phyloP scores from a whole-genome alignment of 2,888 invertebrate genomes.

The Villa cingulata region DNA sequence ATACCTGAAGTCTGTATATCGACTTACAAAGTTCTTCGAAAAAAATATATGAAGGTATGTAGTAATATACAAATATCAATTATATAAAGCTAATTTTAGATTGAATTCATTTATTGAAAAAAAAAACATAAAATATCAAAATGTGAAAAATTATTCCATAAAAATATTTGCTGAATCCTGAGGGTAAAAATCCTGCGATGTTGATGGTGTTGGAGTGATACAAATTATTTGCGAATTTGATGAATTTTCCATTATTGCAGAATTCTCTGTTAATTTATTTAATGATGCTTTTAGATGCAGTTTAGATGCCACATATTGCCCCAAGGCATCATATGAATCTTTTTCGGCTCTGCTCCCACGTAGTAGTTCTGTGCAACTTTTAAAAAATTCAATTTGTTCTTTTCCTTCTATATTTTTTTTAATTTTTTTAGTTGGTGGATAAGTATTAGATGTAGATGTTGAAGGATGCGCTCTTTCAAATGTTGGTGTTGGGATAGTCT shows the following conservation, averaged over 20 bases:
- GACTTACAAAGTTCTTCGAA: too few species aligned
- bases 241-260: background rate
- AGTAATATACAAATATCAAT: too few species aligned
- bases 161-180: too few species aligned
- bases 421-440: background rate
- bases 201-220: too few species aligned
- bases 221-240: too few species aligned
- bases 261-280: conserved; percentile 2
- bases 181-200: too few species aligned
- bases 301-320: conserved; percentile 1
- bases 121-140: too few species aligned
- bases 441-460: background rate
- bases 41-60: too few species aligned
- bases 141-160: too few species aligned
- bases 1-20: too few species aligned
- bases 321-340: background rate
- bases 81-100: too few species aligned
- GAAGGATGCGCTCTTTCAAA: background rate
- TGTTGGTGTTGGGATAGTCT: background rate
- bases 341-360: background rate
- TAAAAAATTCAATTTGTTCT: background rate
- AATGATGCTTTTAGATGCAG: background rate
- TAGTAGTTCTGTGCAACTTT: background rate
- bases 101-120: too few species aligned
- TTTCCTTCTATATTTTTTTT: conserved; percentile 1